A percentile compares a stretch with the other conserved stretches of the same genome.
Evolutionary conservation across 92 coral and sea anemone species (phyloP).

Genomic region (Siderastrea siderea): DNA sequence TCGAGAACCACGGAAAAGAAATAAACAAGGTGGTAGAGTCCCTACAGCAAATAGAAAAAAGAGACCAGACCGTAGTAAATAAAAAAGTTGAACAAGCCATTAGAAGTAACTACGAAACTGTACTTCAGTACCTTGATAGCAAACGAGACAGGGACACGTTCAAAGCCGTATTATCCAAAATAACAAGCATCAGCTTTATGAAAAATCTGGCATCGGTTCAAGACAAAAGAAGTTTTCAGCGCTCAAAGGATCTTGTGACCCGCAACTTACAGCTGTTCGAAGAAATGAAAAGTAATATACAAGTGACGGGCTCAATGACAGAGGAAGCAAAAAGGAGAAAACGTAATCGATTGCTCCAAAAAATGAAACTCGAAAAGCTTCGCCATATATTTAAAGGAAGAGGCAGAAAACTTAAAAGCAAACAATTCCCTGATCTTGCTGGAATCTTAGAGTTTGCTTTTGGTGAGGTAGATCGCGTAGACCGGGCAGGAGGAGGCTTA

Average conservation of each 20-base stretch:
- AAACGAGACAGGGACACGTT: too few relatives aligned
- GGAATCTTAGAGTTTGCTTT: conserved; percentile 6
- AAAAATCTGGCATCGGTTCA: conserved; percentile 2
- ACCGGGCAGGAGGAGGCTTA: conserved; percentile 61
- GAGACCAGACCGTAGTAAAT: too few relatives aligned
- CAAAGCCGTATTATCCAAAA: conserved; percentile 16
- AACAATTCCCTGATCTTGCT: conserved; percentile 73
- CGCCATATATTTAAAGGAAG: conserved; percentile 63
- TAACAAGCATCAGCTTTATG: conserved; percentile 17
- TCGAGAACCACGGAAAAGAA: conserved; percentile 35
- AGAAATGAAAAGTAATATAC: conserved; percentile 57
- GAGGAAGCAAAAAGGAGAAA: too few relatives aligned
- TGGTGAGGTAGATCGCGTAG: conserved; percentile 51
- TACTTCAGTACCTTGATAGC: too few relatives aligned
- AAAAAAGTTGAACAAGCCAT: too few relatives aligned
- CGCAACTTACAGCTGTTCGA: conserved; percentile 12
- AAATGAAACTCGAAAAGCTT: too few relatives aligned
- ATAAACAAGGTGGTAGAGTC: conserved; percentile 13
- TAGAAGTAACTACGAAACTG: too few relatives aligned
- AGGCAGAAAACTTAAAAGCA: conserved; percentile 55
- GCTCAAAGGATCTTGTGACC: too few relatives aligned
- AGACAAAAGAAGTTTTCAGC: conserved; percentile 19
- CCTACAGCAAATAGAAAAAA: background rate
- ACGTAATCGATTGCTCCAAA: too few relatives aligned
- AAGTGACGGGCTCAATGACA: background rate